A percentile compares a stretch with the other conserved stretches of the same genome.
Conservation (phyloP, 2,113 vertebrate genomes). For the Marcusenius ussheri region DNA sequence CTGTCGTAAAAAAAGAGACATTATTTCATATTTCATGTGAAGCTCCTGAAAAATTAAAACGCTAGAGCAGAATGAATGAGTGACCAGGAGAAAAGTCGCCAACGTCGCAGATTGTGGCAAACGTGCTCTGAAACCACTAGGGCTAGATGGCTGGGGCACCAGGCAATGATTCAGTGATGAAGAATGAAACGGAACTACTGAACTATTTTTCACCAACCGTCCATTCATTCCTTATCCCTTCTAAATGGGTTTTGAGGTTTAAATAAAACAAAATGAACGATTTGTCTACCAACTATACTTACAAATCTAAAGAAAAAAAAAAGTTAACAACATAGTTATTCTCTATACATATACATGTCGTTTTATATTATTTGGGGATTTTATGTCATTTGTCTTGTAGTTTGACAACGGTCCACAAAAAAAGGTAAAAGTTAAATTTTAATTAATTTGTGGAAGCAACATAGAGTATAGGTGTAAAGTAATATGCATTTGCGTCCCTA, state of each 20-base stretch:
- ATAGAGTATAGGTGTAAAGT: background rate
- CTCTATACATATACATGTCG: background rate
- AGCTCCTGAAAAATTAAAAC: background rate
- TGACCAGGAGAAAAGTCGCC: background rate
- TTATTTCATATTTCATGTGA: background rate
- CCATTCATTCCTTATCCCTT: background rate
- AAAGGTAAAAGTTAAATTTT: background rate
- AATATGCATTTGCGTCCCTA: background rate
- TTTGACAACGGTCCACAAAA: background rate
- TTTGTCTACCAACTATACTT: background rate
- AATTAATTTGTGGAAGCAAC: background rate
- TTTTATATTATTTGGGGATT: background rate
- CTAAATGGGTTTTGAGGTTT: background rate
- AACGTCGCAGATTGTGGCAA: background rate
- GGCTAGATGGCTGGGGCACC: background rate
- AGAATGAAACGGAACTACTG: background rate
- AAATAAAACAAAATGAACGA: background rate
- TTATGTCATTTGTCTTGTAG: background rate
- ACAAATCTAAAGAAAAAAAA: background rate
- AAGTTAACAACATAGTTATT: background rate
- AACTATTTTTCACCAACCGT: slow-evolving; percentile 16
- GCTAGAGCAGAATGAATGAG: background rate
- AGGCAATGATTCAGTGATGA: slow-evolving; percentile 9
- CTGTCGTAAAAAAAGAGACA: background rate
- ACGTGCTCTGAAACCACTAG: background rate